Base-by-base conservation (phyloP, 2,113 vertebrate genomes). In the Chaetops frenatus region DNA sequence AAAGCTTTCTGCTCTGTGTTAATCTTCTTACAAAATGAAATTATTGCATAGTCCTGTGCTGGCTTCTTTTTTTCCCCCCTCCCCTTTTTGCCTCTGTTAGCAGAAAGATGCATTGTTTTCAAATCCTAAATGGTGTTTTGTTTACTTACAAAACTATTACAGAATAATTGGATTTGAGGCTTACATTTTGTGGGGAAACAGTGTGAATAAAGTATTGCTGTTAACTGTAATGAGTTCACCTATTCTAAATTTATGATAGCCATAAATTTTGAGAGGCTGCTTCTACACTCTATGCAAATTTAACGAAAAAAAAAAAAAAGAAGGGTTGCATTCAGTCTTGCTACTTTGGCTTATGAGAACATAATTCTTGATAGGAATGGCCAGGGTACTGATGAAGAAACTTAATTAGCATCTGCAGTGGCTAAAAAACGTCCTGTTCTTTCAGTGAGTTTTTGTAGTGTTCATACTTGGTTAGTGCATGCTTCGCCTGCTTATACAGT, bases 61-160 rank as follows among this genome's bases (percentile, higher is more conserved):
- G 65, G 79, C 22, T 73, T 66, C 0, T 23, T 31, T 40, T 40
- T 50, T 27, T 33, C 28, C 6, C 4, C 4, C 27, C 66, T 31
- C 6, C 4, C 4, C 27, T 71, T 78, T 74, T 81, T 79, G 57
- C 56, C 40, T 73, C 74, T 61, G 15, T 70, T 92, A 88, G 90
- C 69, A 96, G 69, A 95, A 95, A 65, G 90, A 72, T 78, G 82
- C 80, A 57, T 95, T 97, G 94, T 96, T 96, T 96, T 71, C 56
- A 69, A 86, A 86, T 84, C 69, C 60, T 86, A 60, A 96, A 64
- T 61, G 82, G 38, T 76, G 64, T 78, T 95, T 88, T 95, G 82
- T 88, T 83, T 86, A 35, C 81, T 90, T 81, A 29, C 7, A 27
- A 60, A 92, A 83, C 64, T 88, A 21, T 69, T 93, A 50, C 0